Evolutionary conservation across 2,888 invertebrate species (phyloP).

Genomic region (Allolobophora icterica): DNA sequence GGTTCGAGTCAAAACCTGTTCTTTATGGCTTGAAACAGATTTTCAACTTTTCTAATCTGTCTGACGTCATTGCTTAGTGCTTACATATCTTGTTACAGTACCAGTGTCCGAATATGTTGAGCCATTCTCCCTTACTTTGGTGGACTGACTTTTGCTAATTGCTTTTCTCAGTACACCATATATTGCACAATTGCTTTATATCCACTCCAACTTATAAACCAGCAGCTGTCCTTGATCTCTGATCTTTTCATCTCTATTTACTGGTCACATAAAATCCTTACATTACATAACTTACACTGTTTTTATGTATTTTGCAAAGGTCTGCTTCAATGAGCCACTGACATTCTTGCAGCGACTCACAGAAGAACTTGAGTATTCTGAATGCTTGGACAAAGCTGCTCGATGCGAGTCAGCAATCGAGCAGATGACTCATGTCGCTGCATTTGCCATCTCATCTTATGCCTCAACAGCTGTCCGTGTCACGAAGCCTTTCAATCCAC

Average conservation of each 20-base stretch:
- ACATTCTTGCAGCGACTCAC: conserved; percentile 96
- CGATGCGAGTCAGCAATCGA: conserved; percentile 80
- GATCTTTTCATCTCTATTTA: background rate
- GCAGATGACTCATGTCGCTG: conserved; percentile 92
- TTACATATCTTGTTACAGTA: background rate
- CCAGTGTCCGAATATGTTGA: background rate
- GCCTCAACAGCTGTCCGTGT: conserved; percentile 73
- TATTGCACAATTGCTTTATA: background rate
- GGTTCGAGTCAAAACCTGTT: background rate
- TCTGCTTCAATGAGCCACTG: conserved; percentile 97
- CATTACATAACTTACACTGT: background rate
- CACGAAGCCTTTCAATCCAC: conserved; percentile 97
- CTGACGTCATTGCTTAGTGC: background rate
- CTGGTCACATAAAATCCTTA: background rate
- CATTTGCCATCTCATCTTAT: conserved; percentile 80
- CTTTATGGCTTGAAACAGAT: background rate
- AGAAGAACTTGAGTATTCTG: conserved; percentile 96
- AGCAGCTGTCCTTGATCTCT: background rate
- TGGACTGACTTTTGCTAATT: background rate
- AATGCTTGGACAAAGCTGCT: conserved; percentile 85
- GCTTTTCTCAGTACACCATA: background rate
- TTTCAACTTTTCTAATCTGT: background rate
- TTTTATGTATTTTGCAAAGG: conserved; percentile 61
- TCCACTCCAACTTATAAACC: background rate
- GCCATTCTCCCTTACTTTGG: background rate